Percentiles rank a stretch among this genome's conserved stretches.
Evolutionary conservation across 37 sponge, comb jelly and placozoan species (phyloP).

Genomic region (Corticium candelabrum): DNA sequence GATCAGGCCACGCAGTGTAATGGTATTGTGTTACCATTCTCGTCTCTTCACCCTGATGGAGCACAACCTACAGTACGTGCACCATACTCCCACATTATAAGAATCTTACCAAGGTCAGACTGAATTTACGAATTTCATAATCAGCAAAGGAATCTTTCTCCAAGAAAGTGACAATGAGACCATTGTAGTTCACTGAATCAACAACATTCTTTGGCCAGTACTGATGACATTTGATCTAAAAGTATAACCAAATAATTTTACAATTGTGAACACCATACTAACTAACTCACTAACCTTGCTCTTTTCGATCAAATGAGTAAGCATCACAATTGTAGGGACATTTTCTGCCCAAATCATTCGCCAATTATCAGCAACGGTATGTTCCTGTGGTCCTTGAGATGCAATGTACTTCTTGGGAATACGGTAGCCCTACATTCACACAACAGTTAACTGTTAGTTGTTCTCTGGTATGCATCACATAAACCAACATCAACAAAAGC

Average conservation of each 20-base stretch:
- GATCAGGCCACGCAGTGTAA: constrained; percentile 52
- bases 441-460: background rate
- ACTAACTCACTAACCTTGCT: constrained; percentile 28
- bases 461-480: background rate
- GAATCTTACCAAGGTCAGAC: constrained; percentile 9
- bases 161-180: constrained; percentile 28
- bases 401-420: constrained; percentile 50
- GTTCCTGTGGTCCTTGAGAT: constrained; percentile 54
- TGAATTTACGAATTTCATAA: constrained; percentile 26
- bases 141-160: constrained; percentile 8
- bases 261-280: background rate
- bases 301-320: constrained; percentile 53
- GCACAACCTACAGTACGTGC: background rate
- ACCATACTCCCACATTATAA: background rate
- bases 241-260: background rate
- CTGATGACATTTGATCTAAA: constrained; percentile 18
- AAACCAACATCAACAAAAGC: constrained; percentile 57
- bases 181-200: constrained; percentile 17
- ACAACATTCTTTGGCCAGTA: constrained; percentile 36
- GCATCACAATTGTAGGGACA: constrained; percentile 52
- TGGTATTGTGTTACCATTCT: constrained; percentile 27
- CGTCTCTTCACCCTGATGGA: background rate
- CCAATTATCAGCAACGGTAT: constrained; percentile 58
- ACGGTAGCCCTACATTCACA: constrained; percentile 39
- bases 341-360: constrained; percentile 56